A percentile compares a stretch with the other conserved stretches of the same genome.
phyloP scores from a whole-genome alignment of 2,888 invertebrate species.

The Noctua pronuba region DNA sequence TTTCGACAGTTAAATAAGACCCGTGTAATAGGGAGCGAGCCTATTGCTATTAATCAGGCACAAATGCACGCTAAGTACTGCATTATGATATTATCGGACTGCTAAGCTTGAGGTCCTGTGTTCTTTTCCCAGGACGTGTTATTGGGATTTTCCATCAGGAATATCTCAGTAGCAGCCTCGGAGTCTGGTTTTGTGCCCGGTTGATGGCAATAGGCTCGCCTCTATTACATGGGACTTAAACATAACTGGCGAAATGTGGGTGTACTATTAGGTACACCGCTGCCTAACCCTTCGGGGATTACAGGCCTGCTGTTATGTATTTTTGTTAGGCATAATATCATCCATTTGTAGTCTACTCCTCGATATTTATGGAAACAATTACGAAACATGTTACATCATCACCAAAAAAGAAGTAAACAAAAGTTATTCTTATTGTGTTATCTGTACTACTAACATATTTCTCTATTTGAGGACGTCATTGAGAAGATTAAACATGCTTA shows the following conservation, averaged over 20 bases:
- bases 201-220: not conserved
- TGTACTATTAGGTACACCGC: not conserved
- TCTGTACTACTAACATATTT: not conserved
- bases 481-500: not conserved
- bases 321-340: not conserved
- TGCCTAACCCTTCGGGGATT: not conserved
- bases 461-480: constrained; percentile 15
- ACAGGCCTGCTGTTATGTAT: not conserved
- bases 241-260: not conserved
- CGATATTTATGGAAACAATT: not conserved
- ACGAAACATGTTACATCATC: not conserved
- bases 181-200: not conserved
- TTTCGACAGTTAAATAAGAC: too few species aligned
- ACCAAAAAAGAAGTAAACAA: not conserved
- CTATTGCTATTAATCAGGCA: too few species aligned
- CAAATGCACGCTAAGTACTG: too few species aligned
- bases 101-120: too few species aligned
- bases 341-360: not conserved
- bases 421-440: not conserved
- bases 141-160: not conserved
- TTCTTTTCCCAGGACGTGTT: not conserved
- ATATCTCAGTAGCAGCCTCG: not conserved
- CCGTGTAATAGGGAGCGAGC: too few species aligned
- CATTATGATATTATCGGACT: too few species aligned
- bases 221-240: not conserved